Base-by-base conservation (phyloP, 2,888 invertebrate species). In the Entomobrya multifasciata region DNA sequence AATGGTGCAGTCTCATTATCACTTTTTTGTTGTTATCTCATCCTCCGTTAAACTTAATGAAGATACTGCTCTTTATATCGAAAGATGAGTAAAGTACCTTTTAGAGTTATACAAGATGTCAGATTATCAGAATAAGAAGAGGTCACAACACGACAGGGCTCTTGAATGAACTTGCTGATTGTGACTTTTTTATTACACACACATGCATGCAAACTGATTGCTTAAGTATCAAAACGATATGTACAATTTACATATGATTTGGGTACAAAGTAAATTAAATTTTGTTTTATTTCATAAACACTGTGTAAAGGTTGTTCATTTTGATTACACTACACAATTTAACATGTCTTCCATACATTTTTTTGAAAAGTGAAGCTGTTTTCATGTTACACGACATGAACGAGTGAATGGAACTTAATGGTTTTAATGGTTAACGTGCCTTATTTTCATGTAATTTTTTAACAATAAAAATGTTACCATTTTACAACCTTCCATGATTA, bases 131-230 rank as follows among this genome's bases (percentile, higher is more conserved):
- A 17, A 36, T n/a, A 3, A 13, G 44, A 41, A n/a, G 25, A 70
- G 70, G 70, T 70, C 70, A 70, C 47, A 70, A 25, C 67, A 44
- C 25, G 67, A 44, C 44, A 67, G 44, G 44, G 15, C 17, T 44
- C 60, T 6, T 47, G 47, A 47, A 47, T 47, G 11, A 10, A 47
- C 17, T n/a, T 13, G 25, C 36, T 65, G 5, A 8, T 30, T 1
- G 8, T 47, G 47, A 15, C 25, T 44, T 47, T 70, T 70, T 47
- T 47, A 2, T 11, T 62, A 62, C 41, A 47, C 47, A 47, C 47
- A 47, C 47, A 20, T 20, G 10, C 20, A 20, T 17, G n/a, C 17
- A 17, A 17, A 25, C 22, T 70, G 44, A 70, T 70, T 47, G 47
- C 47, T 47, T n/a, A 15, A 47, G 47, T 47, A 15, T 2, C 27